These are phyloP conservation scores for Apocheima hispidaria DNA, from an alignment of 2,888 invertebrate genomes.

Conservation along the genomic window DNA sequence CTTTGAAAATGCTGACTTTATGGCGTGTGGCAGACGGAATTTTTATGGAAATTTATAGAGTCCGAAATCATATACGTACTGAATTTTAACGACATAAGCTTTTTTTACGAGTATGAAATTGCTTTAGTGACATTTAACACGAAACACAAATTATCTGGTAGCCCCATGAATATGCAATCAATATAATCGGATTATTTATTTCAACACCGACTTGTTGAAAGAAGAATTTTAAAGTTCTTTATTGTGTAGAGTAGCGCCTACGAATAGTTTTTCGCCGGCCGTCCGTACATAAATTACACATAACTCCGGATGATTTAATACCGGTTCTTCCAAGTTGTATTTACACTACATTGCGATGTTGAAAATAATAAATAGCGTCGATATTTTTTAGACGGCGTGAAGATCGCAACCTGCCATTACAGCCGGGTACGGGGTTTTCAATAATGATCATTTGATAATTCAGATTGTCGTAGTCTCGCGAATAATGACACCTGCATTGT, in stretches of 20 bases:
- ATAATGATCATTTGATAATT: constrained; percentile 80
- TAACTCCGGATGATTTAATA: constrained; percentile 64
- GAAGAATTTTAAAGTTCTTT: constrained; percentile 52
- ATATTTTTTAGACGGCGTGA: constrained; percentile 71
- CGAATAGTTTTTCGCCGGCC: constrained; percentile 51
- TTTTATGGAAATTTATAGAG: constrained; percentile 37
- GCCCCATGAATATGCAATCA: constrained; percentile 57
- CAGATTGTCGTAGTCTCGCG: constrained; percentile 64
- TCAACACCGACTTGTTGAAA: constrained; percentile 55
- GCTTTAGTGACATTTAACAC: constrained; percentile 50
- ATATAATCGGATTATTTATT: constrained; percentile 60
- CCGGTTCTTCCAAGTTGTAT: constrained; percentile 67
- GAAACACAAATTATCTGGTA: constrained; percentile 51
- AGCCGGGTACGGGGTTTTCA: constrained; percentile 68
- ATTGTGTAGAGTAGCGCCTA: constrained; percentile 52
- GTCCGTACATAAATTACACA: constrained; percentile 59
- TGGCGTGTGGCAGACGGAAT: constrained; percentile 18
- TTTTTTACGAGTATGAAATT: constrained; percentile 49
- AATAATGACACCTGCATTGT: constrained; percentile 30
- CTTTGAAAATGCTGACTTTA: constrained; percentile 6
- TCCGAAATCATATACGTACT: constrained; percentile 40
- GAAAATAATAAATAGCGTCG: constrained; percentile 67
- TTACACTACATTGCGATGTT: constrained; percentile 70
- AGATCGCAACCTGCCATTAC: constrained; percentile 71
- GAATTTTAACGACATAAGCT: constrained; percentile 47